Evolutionary conservation across 2,797 vertebrate genomes (phyloP).

Genomic region (Crenuchus spilurus): DNA sequence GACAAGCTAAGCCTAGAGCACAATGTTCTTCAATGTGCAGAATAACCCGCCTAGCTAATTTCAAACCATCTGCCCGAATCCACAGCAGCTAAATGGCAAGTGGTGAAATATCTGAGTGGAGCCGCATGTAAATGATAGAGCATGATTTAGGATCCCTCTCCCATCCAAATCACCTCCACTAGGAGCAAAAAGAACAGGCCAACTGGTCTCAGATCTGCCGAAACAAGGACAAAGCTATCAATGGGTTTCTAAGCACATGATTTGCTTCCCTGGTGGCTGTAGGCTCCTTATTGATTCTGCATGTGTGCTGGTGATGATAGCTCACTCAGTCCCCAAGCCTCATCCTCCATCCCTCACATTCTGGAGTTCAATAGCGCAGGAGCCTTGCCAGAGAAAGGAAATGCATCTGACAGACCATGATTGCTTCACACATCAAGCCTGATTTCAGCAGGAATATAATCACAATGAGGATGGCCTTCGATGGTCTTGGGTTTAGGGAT

Average conservation of each 20-base stretch:
- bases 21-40: neutral
- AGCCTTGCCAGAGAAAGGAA: neutral
- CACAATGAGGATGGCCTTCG: neutral
- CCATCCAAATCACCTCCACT: conserved; percentile 1
- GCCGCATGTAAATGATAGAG: neutral
- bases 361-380: neutral
- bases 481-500: neutral
- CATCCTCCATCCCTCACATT: neutral
- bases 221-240: neutral
- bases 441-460: neutral
- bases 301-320: conserved; percentile 9
- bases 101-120: neutral
- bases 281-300: conserved; percentile 25
- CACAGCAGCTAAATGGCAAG: neutral
- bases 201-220: neutral
- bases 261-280: conserved; percentile 1
- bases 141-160: neutral
- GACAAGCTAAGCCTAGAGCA: neutral
- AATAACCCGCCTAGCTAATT: neutral
- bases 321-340: neutral
- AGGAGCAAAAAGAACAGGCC: neutral
- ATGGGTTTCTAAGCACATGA: conserved; percentile 10
- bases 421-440: neutral
- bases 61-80: neutral
- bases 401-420: neutral